Evolutionary conservation across 1,140 invertebrate genomes (phyloP).

Genomic region (Halyomorpha halys): DNA sequence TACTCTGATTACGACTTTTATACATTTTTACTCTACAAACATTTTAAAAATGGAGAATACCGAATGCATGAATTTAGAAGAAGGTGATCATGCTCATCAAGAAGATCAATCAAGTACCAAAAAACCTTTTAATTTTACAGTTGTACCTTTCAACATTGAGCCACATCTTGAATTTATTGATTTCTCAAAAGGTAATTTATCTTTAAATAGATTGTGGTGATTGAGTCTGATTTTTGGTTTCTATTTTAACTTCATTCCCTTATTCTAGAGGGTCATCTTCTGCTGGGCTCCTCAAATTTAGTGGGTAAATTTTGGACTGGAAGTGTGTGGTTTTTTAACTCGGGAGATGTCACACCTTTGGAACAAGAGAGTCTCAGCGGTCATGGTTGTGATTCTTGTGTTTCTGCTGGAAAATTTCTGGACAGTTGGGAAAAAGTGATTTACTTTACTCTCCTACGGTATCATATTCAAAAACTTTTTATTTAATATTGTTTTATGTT

Average conservation of each 20-base stretch:
- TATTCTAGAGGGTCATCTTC: conserved; percentile 30
- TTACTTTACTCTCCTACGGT: neutral
- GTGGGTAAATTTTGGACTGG: conserved; percentile 31
- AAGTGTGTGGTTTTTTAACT: conserved; percentile 31
- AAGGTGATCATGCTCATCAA: too few species aligned
- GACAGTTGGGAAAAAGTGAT: conserved; percentile 27
- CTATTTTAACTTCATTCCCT: conserved; percentile 14
- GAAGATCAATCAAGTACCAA: neutral
- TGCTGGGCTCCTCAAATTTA: conserved; percentile 31
- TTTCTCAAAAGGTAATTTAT: conserved; percentile 29
- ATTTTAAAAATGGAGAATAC: too few species aligned
- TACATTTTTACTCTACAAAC: too few species aligned
- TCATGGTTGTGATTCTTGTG: conserved; percentile 28
- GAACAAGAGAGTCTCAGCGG: conserved; percentile 30
- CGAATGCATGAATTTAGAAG: too few species aligned
- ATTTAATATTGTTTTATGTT: conserved; percentile 15
- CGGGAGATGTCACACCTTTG: conserved; percentile 26
- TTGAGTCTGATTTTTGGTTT: neutral
- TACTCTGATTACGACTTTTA: too few species aligned
- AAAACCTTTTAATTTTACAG: conserved; percentile 14
- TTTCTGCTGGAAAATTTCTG: conserved; percentile 31
- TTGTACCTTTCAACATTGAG: conserved; percentile 28
- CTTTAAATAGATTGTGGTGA: neutral
- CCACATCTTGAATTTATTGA: conserved; percentile 31
- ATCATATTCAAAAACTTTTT: neutral